Conservation (phyloP, 2,797 vertebrate genomes). For the Trichosurus vulpecula region DNA sequence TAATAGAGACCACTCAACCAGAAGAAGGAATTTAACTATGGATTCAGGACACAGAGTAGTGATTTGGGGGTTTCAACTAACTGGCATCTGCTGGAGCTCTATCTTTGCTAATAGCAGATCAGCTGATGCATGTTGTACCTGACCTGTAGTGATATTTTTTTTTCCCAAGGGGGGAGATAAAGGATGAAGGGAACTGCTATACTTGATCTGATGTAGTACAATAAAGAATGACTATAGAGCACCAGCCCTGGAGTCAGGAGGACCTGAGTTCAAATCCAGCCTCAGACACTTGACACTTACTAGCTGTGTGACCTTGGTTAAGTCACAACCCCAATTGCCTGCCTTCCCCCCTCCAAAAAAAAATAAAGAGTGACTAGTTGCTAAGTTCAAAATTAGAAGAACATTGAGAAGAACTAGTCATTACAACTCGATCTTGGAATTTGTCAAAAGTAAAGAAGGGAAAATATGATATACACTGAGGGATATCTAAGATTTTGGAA, state of each 20-base stretch:
- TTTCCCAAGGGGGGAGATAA: neutral
- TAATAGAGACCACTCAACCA: neutral
- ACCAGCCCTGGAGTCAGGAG: no score
- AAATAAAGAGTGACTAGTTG: neutral
- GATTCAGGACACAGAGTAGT: neutral
- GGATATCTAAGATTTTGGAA: neutral
- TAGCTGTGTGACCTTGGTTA: no score
- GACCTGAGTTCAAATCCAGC: no score
- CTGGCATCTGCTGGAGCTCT: neutral
- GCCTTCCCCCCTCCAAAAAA: no score
- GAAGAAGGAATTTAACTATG: neutral
- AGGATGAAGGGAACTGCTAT: neutral
- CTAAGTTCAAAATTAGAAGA: neutral
- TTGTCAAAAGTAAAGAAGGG: neutral
- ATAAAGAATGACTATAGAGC: neutral
- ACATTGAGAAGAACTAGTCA: neutral
- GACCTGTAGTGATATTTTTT: neutral
- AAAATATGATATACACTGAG: neutral
- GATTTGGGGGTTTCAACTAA: neutral
- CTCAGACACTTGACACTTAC: no score
- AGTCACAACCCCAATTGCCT: no score
- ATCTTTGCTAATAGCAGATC: neutral
- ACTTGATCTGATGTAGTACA: neutral
- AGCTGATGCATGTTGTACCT: neutral
- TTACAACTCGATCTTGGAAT: neutral